Percentiles rank a stretch among this genome's conserved stretches.
Evolutionary conservation across 2,113 vertebrate species (phyloP).

Genomic region (Aix galericulata): DNA sequence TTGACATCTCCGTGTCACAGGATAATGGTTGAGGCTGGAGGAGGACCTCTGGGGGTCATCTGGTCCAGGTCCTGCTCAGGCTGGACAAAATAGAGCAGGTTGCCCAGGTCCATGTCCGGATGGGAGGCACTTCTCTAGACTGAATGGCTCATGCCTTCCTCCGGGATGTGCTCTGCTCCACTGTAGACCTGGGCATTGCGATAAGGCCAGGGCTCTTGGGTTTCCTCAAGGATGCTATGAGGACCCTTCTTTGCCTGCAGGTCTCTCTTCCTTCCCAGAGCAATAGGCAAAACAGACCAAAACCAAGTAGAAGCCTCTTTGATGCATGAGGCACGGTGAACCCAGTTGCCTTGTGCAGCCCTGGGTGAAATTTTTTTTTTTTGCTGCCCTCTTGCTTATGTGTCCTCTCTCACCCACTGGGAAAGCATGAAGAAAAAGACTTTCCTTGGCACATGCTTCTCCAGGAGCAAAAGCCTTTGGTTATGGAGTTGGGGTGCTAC

Average conservation of each 20-base stretch:
- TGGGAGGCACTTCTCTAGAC: not conserved
- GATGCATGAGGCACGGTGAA: not conserved
- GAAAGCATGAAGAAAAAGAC: not conserved
- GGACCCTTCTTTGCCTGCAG: not conserved
- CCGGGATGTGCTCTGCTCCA: accelerated
- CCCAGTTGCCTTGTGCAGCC: not conserved
- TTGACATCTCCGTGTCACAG: not conserved
- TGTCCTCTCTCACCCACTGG: not conserved
- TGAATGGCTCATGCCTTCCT: accelerated
- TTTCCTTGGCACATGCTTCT: not conserved
- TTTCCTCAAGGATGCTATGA: not conserved
- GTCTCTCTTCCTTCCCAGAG: not conserved
- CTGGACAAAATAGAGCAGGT: not conserved
- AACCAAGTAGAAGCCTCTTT: not conserved
- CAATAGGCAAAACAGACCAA: not conserved
- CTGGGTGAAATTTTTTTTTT: not conserved
- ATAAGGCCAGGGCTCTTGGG: not conserved
- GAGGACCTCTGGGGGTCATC: not conserved
- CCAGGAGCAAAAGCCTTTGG: not conserved
- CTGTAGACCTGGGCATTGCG: not conserved
- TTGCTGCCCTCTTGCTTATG: not conserved
- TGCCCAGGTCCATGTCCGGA: not conserved
- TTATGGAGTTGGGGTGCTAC: not conserved
- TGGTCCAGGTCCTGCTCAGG: not conserved
- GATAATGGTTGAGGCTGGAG: not conserved